Evolutionary conservation across 1,140 invertebrate species (phyloP).

Genomic region (Caenorhabditis inopinata): DNA sequence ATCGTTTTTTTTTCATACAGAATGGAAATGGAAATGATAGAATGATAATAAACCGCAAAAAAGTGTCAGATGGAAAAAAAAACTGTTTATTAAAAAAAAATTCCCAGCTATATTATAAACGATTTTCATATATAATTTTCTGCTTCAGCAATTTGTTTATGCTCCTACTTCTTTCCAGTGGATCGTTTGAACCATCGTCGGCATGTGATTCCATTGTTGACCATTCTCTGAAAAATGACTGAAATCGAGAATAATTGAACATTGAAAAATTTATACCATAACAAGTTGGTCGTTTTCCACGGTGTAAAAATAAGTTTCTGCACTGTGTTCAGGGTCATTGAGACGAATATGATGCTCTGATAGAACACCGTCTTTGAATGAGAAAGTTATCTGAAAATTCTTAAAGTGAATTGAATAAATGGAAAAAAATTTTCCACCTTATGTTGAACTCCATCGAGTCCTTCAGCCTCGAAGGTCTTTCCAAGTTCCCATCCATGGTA

Average conservation of each 20-base stretch:
- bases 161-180: background rate
- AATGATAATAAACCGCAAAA: background rate
- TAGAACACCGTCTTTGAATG: slow-evolving; percentile 49
- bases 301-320: slow-evolving; percentile 57
- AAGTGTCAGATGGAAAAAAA: background rate
- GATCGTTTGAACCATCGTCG: slow-evolving; percentile 49
- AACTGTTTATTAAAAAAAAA: background rate
- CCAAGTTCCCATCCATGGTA: slow-evolving; percentile 53
- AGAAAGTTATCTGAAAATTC: slow-evolving; percentile 55
- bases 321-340: slow-evolving; percentile 52
- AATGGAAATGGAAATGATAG: background rate
- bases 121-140: too few species aligned
- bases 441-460: slow-evolving; percentile 55
- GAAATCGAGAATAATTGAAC: background rate
- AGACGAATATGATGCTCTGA: slow-evolving; percentile 57
- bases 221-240: slow-evolving; percentile 42
- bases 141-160: background rate
- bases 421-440: slow-evolving; percentile 51
- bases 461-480: slow-evolving; percentile 57
- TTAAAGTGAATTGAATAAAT: background rate
- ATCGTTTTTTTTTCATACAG: background rate
- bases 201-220: slow-evolving; percentile 49
- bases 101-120: background rate
- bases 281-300: slow-evolving; percentile 55
- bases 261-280: slow-evolving; percentile 25